Base-by-base conservation (phyloP, 2,797 vertebrate species). In the Liasis olivaceus region DNA sequence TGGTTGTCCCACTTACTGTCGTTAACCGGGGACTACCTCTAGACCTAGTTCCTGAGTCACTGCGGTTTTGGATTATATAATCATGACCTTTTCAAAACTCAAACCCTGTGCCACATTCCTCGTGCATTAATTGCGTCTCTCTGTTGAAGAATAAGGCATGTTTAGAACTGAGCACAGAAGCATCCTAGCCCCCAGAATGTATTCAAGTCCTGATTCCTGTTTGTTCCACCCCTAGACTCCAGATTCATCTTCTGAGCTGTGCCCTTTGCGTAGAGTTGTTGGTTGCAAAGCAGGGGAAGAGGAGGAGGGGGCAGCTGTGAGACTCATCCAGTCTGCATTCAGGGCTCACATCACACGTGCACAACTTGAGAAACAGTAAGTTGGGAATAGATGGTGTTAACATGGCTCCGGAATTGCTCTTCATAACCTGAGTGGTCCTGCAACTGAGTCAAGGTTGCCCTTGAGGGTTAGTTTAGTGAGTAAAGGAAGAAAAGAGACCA, bases 291-390 rank as follows among this genome's bases (percentile, higher is more conserved):
- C 96, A 84, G 95, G 95, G 20, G 98, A 97, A 17, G 22, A 98
- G 97, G 72, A 42, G 36, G 22, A 42, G 20, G 98, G 97, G 59
- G 97, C 98, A 91, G 89, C 92, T 12, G 91, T 98, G 92, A 97
- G 94, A 0, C 87, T 97, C 91, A 96, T 99, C 88, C 99, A 99
- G 96, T 98, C 98, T 1, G 77, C 97, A 17, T 98, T 99, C 95
- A 98, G 98, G 95, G 99, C 98, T 93, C 98, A 99, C 95, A 95
- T 98, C 94, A 95, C 98, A 89, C 98, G 98, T 90, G 95, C 94
- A 36, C 94, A 94, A 69, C 91, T 95, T 85, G 95, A 77, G 87
- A 93, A 98, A 88, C 98, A 98, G 99, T 99, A 93, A 97, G 96
- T 51, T 1, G 72, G 54, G 22, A 4, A 91, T 0, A 28, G 31